phyloP scores from a whole-genome alignment of 2,888 invertebrate species.

The Carterocephalus palaemon region DNA sequence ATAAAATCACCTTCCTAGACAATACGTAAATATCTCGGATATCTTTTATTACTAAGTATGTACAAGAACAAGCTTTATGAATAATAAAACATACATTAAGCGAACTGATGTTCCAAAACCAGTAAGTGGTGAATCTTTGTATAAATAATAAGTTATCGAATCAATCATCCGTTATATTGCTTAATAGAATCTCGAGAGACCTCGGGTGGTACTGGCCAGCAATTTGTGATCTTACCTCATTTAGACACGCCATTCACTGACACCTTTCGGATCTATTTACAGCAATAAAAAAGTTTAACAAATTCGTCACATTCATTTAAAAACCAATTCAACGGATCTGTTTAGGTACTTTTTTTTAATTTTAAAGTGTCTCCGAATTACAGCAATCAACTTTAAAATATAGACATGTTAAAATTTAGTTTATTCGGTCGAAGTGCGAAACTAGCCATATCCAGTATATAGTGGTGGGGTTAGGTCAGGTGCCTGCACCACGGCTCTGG shows the following conservation, averaged over 20 bases:
- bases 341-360: conserved; percentile 17
- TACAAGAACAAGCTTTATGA: too few relatives aligned
- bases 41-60: too few relatives aligned
- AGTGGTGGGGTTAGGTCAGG: too few relatives aligned
- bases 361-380: neutral
- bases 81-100: too few relatives aligned
- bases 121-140: neutral
- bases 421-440: neutral
- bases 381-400: conserved; percentile 10
- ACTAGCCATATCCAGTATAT: too few relatives aligned
- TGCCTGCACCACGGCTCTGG: too few relatives aligned
- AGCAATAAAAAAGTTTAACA: conserved; percentile 15
- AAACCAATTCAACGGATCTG: conserved; percentile 10
- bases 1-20: too few relatives aligned
- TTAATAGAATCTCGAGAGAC: conserved; percentile 13
- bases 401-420: neutral
- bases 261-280: conserved; percentile 14
- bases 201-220: neutral
- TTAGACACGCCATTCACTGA: conserved; percentile 16
- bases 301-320: conserved; percentile 14
- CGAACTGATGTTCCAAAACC: neutral
- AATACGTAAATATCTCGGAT: too few relatives aligned
- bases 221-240: conserved; percentile 10
- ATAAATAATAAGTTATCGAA: neutral
- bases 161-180: conserved; percentile 11